Base-by-base conservation (phyloP, 2,888 invertebrate genomes). In the Acrocyrtus sp. region DNA sequence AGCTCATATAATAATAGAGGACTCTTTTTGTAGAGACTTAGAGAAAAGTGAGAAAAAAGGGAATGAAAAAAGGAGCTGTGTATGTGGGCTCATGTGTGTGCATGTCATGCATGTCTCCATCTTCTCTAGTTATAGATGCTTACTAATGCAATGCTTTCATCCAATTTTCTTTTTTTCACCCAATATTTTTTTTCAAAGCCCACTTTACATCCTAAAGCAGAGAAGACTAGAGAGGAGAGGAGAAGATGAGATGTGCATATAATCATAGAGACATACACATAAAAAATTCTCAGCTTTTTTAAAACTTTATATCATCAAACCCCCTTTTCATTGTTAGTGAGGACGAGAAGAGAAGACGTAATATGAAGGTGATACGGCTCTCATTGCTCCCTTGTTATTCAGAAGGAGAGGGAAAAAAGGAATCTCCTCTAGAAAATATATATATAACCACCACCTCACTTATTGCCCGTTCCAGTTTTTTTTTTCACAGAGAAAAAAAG, bases 71-170 rank as follows among this genome's bases (percentile, higher is more conserved):
- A 34, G 17, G 15, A 43, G 62, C 17, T 27, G 53, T 27, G 41
- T 50, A 21, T 61, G 39, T 54, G 69, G 54, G 54, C 63, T 65
- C 74, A 74, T 69, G 60, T 68, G 60, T 68, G 68, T 68, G 68
- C 60, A 68, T 68, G 68, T 68, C 68, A 68, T 68, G 45, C 60
- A 68, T 68, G 68, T 68, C 68, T 68, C n/a, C n/a, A n/a, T n/a
- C 68, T 60, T 60, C 53, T 26, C 65, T 68, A 72, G 72, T 66
- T 75, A n/a, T n/a, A 75, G 74, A 72, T 72, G 70, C 75, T 80
- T 80, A 78, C 80, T 80, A n/a, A 80, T 80, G 78, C 80, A 78
- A 78, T 77, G 77, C 80, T 80, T 77, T 80, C 80, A 80, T 80
- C 80, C 80, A 80, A 80, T 80, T 80, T 79, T 80, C 80, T 78